phyloP scores from a whole-genome alignment of 2,888 invertebrate species.

The Lasiommata megera region DNA sequence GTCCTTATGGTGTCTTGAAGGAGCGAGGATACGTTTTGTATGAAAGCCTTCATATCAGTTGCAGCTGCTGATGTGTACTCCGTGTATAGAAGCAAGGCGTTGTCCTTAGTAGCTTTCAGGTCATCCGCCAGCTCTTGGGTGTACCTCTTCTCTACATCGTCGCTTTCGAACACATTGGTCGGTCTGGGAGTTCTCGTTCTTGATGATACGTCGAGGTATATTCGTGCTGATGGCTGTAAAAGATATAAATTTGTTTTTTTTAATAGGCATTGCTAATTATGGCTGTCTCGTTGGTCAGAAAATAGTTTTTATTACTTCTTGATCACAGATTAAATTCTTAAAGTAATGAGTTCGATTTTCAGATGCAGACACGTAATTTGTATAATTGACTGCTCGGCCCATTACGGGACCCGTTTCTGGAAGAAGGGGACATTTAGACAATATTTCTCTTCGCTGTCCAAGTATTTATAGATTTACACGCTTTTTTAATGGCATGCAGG shows the following conservation, averaged over 20 bases:
- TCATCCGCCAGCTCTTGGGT: constrained; percentile 50
- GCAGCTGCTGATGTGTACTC: constrained; percentile 57
- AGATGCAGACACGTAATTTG: no score
- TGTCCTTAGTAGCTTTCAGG: constrained; percentile 47
- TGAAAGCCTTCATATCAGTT: constrained; percentile 51
- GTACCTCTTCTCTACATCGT: constrained; percentile 47
- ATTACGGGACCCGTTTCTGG: no score
- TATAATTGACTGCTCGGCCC: no score
- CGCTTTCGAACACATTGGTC: constrained; percentile 20
- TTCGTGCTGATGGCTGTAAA: constrained; percentile 38
- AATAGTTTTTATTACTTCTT: no score
- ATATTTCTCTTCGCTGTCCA: no score
- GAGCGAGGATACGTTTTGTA: constrained; percentile 50
- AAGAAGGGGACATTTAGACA: no score
- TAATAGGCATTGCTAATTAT: background rate
- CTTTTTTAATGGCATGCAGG: no score
- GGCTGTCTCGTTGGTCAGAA: no score
- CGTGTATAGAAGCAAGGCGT: constrained; percentile 61
- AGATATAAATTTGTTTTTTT: background rate
- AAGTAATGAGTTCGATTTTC: no score
- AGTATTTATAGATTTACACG: no score
- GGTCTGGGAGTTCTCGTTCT: background rate
- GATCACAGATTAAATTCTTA: no score
- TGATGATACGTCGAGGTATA: constrained; percentile 42
- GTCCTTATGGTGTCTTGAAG: constrained; percentile 41